A percentile compares a stretch with the other conserved stretches of the same genome.
These are phyloP conservation scores for Tethya wilhelma DNA, from an alignment of 37 sponge, comb jelly and placozoan species.

Conservation along the genomic window DNA sequence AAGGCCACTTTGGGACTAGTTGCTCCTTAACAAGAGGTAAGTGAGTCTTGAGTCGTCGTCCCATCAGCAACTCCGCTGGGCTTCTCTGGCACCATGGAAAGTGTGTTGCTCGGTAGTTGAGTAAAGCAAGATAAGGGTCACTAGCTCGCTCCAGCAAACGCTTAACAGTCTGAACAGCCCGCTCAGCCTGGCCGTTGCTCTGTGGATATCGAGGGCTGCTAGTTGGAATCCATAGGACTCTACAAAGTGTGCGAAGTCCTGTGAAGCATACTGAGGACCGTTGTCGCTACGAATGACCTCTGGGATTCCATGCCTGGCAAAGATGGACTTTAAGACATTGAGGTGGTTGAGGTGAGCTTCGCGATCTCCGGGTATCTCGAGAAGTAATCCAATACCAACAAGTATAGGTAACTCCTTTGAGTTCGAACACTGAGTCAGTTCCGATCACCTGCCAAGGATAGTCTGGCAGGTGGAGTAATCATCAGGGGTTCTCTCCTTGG, in stretches of 20 bases:
- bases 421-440: too few relatives aligned
- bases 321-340: too few relatives aligned
- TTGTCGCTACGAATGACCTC: background rate
- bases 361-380: too few relatives aligned
- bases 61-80: constrained; percentile 62
- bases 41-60: constrained; percentile 20
- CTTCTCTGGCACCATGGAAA: constrained; percentile 51
- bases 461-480: constrained; percentile 25
- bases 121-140: constrained; percentile 33
- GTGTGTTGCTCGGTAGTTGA: constrained; percentile 56
- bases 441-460: constrained; percentile 60
- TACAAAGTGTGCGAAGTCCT: constrained; percentile 44
- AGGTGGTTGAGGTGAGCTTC: too few relatives aligned
- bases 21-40: constrained; percentile 36
- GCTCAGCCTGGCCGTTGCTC: constrained; percentile 61
- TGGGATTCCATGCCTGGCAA: constrained; percentile 16
- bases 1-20: constrained; percentile 55
- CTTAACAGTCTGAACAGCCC: constrained; percentile 50
- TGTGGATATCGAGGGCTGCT: constrained; percentile 66
- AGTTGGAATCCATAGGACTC: constrained; percentile 35
- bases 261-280: constrained; percentile 21
- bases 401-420: too few relatives aligned
- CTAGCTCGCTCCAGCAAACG: constrained; percentile 5
- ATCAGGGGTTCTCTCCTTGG: constrained; percentile 37
- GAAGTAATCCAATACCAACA: too few relatives aligned